phyloP scores from a whole-genome alignment of 2,113 vertebrate species.

The Panthera uncia region DNA sequence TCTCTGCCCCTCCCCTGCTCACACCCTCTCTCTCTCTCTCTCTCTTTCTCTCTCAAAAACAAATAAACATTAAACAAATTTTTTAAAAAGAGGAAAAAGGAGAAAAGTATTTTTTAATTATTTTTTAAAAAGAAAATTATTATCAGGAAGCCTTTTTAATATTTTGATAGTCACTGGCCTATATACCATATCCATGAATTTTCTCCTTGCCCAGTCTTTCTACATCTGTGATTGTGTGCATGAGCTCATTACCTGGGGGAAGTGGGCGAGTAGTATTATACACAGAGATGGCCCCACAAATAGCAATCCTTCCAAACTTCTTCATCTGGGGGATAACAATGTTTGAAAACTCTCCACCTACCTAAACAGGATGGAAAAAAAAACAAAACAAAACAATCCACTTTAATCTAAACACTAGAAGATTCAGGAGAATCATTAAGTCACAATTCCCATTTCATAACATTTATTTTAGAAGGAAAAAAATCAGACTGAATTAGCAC shows the following conservation, averaged over 20 bases:
- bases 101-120: no score
- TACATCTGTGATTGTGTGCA: not conserved
- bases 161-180: not conserved
- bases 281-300: slow-evolving; percentile 91
- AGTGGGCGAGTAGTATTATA: slow-evolving; percentile 86
- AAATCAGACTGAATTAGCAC: not conserved
- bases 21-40: no score
- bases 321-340: slow-evolving; percentile 91
- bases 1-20: no score
- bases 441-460: not conserved
- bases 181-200: not conserved
- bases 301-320: slow-evolving; percentile 89
- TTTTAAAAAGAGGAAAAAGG: not conserved
- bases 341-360: slow-evolving; percentile 90
- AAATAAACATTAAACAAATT: no score
- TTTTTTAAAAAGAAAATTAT: not conserved
- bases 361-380: slow-evolving; percentile 80
- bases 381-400: not conserved
- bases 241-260: slow-evolving; percentile 85
- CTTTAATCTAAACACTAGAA: not conserved
- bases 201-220: not conserved
- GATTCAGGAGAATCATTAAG: not conserved
- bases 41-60: no score
- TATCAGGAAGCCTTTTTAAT: not conserved
- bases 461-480: not conserved